A percentile compares a stretch with the other conserved stretches of the same genome.
Conservation (phyloP, 1,140 invertebrate genomes). For the Lepidostoma basale region DNA sequence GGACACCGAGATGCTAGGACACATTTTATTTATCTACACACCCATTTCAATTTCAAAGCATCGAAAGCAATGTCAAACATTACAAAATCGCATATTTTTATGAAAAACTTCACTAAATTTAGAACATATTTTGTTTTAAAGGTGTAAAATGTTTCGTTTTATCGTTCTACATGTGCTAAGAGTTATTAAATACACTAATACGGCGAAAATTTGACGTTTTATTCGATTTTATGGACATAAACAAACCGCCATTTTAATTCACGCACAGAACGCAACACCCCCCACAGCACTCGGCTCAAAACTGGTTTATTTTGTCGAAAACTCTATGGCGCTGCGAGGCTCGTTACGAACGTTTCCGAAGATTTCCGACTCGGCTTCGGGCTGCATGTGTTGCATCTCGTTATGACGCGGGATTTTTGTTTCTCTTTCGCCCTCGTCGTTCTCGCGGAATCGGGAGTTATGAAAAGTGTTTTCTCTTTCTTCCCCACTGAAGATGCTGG, state of each 20-base stretch:
- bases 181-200: not conserved
- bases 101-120: not conserved
- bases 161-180: not conserved
- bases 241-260: conserved; percentile 37
- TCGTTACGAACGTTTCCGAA: conserved; percentile 36
- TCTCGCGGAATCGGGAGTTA: not conserved
- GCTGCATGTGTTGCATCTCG: conserved; percentile 40
- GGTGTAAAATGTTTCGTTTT: not conserved
- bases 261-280: conserved; percentile 27
- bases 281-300: conserved; percentile 26
- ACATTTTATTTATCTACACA: conserved; percentile 21
- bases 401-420: conserved; percentile 16
- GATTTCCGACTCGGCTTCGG: conserved; percentile 23
- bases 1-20: not conserved
- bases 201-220: conserved; percentile 23
- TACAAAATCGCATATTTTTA: conserved; percentile 17
- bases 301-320: conserved; percentile 40
- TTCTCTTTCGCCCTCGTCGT: conserved; percentile 27
- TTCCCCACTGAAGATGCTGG: conserved; percentile 24
- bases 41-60: conserved; percentile 12
- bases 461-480: conserved; percentile 27
- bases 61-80: conserved; percentile 7
- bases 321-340: conserved; percentile 24
- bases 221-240: conserved; percentile 35
- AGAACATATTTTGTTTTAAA: not conserved